Evolutionary conservation across 2,797 vertebrate genomes (phyloP), one percentile per base, ranked within the genome.

Genomic region (Choloepus didactylus): DNA sequence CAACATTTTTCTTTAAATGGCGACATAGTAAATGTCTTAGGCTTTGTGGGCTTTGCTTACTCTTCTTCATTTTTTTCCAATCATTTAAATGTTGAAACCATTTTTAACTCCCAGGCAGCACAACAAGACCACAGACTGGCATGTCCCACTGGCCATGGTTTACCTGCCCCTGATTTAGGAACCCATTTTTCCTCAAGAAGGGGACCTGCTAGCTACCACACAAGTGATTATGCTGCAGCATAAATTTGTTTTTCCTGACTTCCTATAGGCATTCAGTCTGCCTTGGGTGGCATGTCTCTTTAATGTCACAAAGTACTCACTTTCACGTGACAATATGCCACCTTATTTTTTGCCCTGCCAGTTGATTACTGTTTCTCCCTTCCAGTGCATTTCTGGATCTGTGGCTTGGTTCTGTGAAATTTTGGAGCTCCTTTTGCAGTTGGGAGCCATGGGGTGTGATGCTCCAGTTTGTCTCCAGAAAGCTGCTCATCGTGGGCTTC

Each of bases 1-100:
- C n/a, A 77, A 72, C n/a, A 18, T 59, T 77, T 88, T 84, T 49
- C 46, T 66, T 6, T 35, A 25, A 83, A 94, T 41, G 2, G 18
- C 16, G 64, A 38, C 67, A 59, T 1, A 88, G 16, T 31, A 75
- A 91, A 84, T 62, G 38, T 41, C 35, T 51, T 80, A 64, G 75
- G 38, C 4, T 89, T 91, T 87, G 35, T 9, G 66, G 14, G 14
- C 56, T 27, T n/a, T 56, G 5, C 27, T 66, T 29, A 14, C 15
- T 79, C 41, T 83, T 60, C 11, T 67, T 69, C 69, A 15, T 46
- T 72, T 59, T 70, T 87, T 83, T 11, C 73, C 12, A 75, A n/a
- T 64, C 77, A 87, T 79, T 96, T 51, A 49, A 73, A 79, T 38
- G 25, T 29, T 72, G 83, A 95, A 80, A 19, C 69, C 7, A 12